Conservation (phyloP, 2,797 vertebrate species). For the Manis pentadactyla region DNA sequence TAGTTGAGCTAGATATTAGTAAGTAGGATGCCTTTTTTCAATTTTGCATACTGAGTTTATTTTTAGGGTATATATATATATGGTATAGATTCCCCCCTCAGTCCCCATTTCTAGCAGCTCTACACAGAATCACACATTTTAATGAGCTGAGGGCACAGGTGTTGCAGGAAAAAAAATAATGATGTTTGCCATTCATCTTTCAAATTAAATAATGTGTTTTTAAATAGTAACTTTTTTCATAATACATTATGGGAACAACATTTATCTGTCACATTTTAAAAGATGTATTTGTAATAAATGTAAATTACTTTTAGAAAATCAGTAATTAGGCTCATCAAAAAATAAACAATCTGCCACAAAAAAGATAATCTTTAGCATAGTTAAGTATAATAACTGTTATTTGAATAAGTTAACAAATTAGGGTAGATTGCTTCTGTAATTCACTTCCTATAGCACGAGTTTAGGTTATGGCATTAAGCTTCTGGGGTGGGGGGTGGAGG, state of each 20-base stretch:
- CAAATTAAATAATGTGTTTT: slow-evolving; percentile 93
- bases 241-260: slow-evolving; percentile 91
- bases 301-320: slow-evolving; percentile 93
- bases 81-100: slow-evolving; percentile 84
- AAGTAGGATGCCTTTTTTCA: slow-evolving; percentile 79
- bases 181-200: slow-evolving; percentile 92
- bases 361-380: slow-evolving; percentile 93
- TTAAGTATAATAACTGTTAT: slow-evolving; percentile 93
- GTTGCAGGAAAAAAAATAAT: slow-evolving; percentile 89
- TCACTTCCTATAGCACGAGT: slow-evolving; percentile 92
- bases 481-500: slow-evolving; percentile 78
- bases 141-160: slow-evolving; percentile 90
- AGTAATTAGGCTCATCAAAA: slow-evolving; percentile 93
- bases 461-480: slow-evolving; percentile 88
- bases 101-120: slow-evolving; percentile 85
- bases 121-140: slow-evolving; percentile 90
- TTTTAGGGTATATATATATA: slow-evolving; percentile 87
- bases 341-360: slow-evolving; percentile 93
- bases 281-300: slow-evolving; percentile 92
- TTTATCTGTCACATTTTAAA: slow-evolving; percentile 92
- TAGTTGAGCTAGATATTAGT: slow-evolving; percentile 79
- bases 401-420: slow-evolving; percentile 93
- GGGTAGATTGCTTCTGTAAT: slow-evolving; percentile 92
- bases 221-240: slow-evolving; percentile 93
- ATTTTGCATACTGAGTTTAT: slow-evolving; percentile 84